Percentiles rank a stretch among this genome's conserved stretches.
Conservation (phyloP, 2,113 vertebrate species). For the Phalacrocorax carbo region DNA sequence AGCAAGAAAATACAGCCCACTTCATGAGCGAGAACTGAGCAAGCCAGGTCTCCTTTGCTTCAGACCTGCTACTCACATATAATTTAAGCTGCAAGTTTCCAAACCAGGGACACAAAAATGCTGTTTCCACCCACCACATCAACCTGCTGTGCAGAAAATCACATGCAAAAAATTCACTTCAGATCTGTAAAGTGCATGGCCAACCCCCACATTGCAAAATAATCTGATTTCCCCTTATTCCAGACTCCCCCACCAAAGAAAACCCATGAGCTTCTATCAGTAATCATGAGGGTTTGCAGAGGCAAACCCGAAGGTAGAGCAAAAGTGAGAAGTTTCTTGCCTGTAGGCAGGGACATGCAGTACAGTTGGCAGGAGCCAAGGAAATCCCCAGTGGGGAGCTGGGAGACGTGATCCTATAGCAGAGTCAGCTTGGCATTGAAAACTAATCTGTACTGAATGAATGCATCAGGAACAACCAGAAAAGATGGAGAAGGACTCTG, state of each 20-base stretch:
- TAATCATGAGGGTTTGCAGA: not conserved
- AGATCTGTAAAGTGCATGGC: not conserved
- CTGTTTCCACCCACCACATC: not conserved
- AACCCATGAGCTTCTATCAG: not conserved
- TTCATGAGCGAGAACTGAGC: not conserved
- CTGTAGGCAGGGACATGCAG: not conserved
- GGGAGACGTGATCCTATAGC: not conserved
- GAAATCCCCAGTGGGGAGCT: not conserved
- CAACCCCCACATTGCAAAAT: not conserved
- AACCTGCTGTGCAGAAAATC: not conserved
- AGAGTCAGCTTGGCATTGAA: not conserved
- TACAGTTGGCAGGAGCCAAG: not conserved
- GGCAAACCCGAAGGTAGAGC: not conserved
- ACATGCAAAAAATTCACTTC: not conserved
- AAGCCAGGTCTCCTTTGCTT: conserved; percentile 8
- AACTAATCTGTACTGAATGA: not conserved
- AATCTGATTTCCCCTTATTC: not conserved
- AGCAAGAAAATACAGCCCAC: not conserved
- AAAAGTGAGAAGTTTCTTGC: not conserved
- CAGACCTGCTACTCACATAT: not conserved
- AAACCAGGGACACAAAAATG: not conserved
- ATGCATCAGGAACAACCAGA: not conserved
- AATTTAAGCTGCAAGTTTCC: not conserved
- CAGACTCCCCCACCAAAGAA: not conserved
- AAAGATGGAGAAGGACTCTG: not conserved